Conservation (phyloP, 1,140 invertebrate species). For the Oscheius sp. region DNA sequence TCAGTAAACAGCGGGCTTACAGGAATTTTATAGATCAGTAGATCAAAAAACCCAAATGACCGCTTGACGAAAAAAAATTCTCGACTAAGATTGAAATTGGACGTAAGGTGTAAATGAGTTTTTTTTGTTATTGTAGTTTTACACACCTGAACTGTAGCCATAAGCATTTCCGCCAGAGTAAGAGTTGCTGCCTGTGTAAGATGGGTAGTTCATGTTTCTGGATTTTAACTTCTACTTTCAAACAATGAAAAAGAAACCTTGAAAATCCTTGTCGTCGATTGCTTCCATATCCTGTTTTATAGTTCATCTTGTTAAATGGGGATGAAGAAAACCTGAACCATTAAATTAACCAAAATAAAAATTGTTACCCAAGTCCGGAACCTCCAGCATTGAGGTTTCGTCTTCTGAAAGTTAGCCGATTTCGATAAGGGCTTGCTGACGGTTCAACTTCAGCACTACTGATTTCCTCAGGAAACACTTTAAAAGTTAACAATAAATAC, state of each 20-base stretch:
- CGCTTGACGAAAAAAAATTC: no score
- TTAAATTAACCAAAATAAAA: not conserved
- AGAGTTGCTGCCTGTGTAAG: not conserved
- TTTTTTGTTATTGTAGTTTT: constrained; percentile 6
- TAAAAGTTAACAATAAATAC: not conserved
- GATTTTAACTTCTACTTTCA: not conserved
- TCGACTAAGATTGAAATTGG: no score
- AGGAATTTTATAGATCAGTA: no score
- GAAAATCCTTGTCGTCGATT: no score
- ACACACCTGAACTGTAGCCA: not conserved
- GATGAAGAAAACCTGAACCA: not conserved
- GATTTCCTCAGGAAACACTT: not conserved
- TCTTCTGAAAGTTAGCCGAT: constrained; percentile 3
- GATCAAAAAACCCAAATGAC: no score
- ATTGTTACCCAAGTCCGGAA: not conserved
- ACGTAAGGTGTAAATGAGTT: not conserved
- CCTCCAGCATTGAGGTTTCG: constrained; percentile 4
- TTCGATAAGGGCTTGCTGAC: not conserved
- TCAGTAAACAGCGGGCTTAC: no score
- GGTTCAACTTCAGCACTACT: constrained; percentile 1
- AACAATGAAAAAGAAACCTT: not conserved
- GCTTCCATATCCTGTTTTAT: constrained; percentile 18
- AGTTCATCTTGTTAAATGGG: constrained; percentile 21
- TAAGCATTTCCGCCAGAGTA: not conserved
- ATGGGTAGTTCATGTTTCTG: not conserved